These are phyloP conservation scores for Heliopora coerulea DNA, from an alignment of 92 coral and sea anemone species.

Conservation along the genomic window DNA sequence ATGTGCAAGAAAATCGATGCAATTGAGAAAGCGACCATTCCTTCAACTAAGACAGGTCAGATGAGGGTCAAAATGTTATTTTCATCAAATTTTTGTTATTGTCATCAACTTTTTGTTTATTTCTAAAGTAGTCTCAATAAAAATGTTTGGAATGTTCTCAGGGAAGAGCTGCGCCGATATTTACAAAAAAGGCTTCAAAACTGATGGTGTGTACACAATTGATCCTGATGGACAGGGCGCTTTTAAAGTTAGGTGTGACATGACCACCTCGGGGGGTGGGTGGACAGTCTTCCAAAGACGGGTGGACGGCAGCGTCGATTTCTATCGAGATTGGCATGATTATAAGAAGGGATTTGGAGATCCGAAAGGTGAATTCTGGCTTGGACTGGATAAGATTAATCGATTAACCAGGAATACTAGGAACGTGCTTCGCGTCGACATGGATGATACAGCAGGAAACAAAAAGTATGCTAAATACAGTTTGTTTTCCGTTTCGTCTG, in stretches of 20 bases:
- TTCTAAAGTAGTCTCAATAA: too few species aligned
- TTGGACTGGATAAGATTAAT: slow-evolving; percentile 9
- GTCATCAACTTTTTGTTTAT: too few species aligned
- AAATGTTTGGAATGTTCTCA: too few species aligned
- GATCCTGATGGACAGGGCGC: slow-evolving; percentile 14
- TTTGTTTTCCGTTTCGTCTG: background rate
- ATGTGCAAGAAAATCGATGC: too few species aligned
- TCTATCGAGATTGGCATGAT: slow-evolving; percentile 1
- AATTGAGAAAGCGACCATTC: too few species aligned
- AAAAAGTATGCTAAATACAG: slow-evolving; percentile 2
- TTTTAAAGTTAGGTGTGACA: slow-evolving; percentile 18
- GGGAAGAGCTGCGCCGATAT: slow-evolving; percentile 10
- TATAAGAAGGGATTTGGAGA: slow-evolving; percentile 27
- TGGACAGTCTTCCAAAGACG: slow-evolving; percentile 31
- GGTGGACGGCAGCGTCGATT: slow-evolving; percentile 13
- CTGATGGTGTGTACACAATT: slow-evolving; percentile 11
- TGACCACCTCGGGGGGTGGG: slow-evolving; percentile 21
- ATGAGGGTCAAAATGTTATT: too few species aligned
- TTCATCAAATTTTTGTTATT: too few species aligned
- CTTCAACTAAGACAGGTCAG: too few species aligned
- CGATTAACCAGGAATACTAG: background rate
- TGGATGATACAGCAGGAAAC: background rate
- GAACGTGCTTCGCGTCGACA: background rate
- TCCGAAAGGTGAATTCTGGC: background rate
- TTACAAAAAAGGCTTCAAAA: background rate